phyloP scores from a whole-genome alignment of 1,140 invertebrate species.

The Latrodectus geometricus region DNA sequence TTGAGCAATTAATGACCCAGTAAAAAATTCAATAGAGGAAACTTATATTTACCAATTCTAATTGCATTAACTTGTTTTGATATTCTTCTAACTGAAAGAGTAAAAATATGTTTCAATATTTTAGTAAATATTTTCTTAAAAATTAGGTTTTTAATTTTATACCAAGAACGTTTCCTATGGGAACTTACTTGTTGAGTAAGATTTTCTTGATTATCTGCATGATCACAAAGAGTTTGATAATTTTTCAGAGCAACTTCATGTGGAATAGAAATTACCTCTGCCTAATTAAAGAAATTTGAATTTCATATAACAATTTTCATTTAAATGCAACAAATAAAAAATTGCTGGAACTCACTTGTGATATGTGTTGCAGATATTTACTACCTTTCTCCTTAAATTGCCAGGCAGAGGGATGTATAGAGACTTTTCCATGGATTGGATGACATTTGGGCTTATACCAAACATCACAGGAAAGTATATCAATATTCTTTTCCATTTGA shows the following conservation, averaged over 20 bases:
- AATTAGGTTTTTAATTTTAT: neutral
- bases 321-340: neutral
- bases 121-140: neutral
- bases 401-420: conserved; percentile 30
- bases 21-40: too few relatives aligned
- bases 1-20: too few relatives aligned
- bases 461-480: conserved; percentile 30
- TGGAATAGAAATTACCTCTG: conserved; percentile 46
- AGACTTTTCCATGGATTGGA: neutral
- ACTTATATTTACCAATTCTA: conserved; percentile 34
- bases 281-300: neutral
- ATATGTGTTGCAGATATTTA: conserved; percentile 43
- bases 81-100: conserved; percentile 49
- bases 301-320: neutral
- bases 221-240: conserved; percentile 69
- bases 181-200: conserved; percentile 46
- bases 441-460: conserved; percentile 38
- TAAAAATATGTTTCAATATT: neutral
- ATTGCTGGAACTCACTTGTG: conserved; percentile 12
- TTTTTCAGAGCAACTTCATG: conserved; percentile 66
- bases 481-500: conserved; percentile 41
- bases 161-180: neutral
- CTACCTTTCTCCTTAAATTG: conserved; percentile 33
- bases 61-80: conserved; percentile 45
- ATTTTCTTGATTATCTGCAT: conserved; percentile 57